Base-by-base conservation (phyloP, 2,888 invertebrate genomes). In the Fissipunctia ypsillon region DNA sequence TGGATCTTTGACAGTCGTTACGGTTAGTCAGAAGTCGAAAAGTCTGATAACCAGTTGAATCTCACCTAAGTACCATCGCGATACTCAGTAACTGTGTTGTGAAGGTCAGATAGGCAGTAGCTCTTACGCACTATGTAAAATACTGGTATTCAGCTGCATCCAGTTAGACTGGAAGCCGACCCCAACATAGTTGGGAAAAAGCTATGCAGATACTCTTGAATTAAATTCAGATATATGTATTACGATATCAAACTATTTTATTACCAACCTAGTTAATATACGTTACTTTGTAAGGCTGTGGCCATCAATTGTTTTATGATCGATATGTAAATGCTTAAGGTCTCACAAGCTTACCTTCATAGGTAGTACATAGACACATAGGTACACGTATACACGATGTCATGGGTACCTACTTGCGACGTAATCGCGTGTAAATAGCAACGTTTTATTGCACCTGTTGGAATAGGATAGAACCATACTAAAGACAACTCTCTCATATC, bases 261-360 rank as follows among this genome's bases (percentile, higher is more conserved):
- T 66, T 66, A 54, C 22, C 16, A 28, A 43, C 43, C 7, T 28
- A 43, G 28, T 69, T 54, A 65, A 66, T 54, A 4, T 52, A 64
- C 60, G 83, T 28, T 28, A 28, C 52, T 59, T 48, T 41, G 68
- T 48, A 69, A 57, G 70, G 67, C 38, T 78, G 69, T 48, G 83
- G 57, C 83, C 80, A 66, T 80, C 83, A 79, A 66, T 80, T 67
- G 79, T 78, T 83, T 78, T 78, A 80, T 78, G 65, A 43, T 56
- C 73, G 50, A 83, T 80, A 78, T 78, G 73, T 78, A 78, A 80
- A 80, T 80, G 59, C 54, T n/a, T 82, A 82, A 80, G 80, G 83
- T 78, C 72, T 45, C 56, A 67, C 66, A 54, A 48, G 25, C n/a
- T n/a, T n/a, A n/a, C n/a, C n/a, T 69, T 76, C 69, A 43, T 41